A percentile compares a stretch with the other conserved stretches of the same genome.
phyloP scores from a whole-genome alignment of 2,888 invertebrate species.

The Toxonevra muliebris region DNA sequence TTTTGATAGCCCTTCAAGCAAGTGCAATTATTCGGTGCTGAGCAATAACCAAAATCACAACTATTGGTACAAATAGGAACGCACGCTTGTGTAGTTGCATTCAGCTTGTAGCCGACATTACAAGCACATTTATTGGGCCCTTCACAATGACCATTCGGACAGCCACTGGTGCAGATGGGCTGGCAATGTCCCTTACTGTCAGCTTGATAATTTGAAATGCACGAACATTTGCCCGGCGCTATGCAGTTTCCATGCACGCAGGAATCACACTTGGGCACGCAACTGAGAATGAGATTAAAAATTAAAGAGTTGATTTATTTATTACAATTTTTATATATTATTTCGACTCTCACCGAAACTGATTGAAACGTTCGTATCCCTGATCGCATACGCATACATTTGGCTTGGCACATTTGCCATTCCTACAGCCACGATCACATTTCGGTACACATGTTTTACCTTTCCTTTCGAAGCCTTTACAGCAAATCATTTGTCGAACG shows the following conservation, averaged over 20 bases:
- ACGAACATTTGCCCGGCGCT: constrained; percentile 49
- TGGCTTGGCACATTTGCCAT: constrained; percentile 56
- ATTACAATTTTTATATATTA: neutral
- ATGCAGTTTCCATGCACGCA: constrained; percentile 54
- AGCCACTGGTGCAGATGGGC: constrained; percentile 52
- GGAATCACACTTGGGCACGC: constrained; percentile 41
- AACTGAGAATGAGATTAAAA: constrained; percentile 27
- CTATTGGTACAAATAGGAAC: constrained; percentile 57
- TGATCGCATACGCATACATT: constrained; percentile 50
- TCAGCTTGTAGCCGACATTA: constrained; percentile 8
- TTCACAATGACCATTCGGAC: constrained; percentile 54
- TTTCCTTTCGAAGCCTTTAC: constrained; percentile 4
- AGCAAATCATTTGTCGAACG: neutral
- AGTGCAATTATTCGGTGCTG: constrained; percentile 43
- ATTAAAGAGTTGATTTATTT: constrained; percentile 32
- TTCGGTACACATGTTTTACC: constrained; percentile 39
- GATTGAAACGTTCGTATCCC: constrained; percentile 38
- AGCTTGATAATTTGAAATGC: constrained; percentile 51
- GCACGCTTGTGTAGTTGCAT: constrained; percentile 37
- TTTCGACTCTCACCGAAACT: constrained; percentile 6
- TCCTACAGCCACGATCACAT: constrained; percentile 42
- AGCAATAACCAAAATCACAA: constrained; percentile 54
- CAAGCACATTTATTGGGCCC: constrained; percentile 52
- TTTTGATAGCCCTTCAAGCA: constrained; percentile 43
- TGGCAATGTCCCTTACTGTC: constrained; percentile 33